phyloP scores from a whole-genome alignment of 2,797 vertebrate species.

The Siniperca undulata region DNA sequence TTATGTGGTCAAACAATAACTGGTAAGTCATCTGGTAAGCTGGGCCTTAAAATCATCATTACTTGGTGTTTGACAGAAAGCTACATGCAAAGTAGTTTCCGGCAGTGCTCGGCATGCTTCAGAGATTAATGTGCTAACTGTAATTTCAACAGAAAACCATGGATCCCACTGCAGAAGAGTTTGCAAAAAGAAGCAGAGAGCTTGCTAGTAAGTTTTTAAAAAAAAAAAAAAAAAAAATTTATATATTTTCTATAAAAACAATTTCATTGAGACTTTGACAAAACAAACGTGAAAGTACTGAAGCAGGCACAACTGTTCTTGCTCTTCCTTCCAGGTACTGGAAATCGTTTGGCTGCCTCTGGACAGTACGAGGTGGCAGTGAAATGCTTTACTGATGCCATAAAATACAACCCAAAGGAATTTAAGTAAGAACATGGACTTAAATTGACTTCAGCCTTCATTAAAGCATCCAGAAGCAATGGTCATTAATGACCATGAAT shows the following conservation, averaged over 20 bases:
- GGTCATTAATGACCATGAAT: background rate
- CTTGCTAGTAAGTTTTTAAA: conserved; percentile 77
- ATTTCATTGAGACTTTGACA: background rate
- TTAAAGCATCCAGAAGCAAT: background rate
- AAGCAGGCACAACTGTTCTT: background rate
- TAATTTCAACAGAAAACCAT: conserved; percentile 44
- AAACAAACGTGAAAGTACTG: background rate
- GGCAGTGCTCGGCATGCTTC: background rate
- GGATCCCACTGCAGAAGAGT: conserved; percentile 52
- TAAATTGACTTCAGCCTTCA: background rate
- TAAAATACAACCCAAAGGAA: conserved; percentile 89
- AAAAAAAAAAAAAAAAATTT: background rate
- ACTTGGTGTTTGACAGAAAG: background rate
- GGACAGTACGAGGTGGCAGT: conserved; percentile 83
- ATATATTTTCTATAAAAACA: background rate
- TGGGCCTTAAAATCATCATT: background rate
- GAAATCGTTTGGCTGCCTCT: conserved; percentile 81
- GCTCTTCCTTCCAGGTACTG: conserved; percentile 75
- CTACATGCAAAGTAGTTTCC: background rate
- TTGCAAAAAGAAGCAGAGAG: conserved; percentile 76
- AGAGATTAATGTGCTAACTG: background rate
- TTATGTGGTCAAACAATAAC: background rate
- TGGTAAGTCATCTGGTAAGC: too few species aligned
- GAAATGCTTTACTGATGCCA: conserved; percentile 86
- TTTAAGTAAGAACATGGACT: conserved; percentile 76